Conservation (phyloP, 2,797 vertebrate species). For the Margarornis squamiger region DNA sequence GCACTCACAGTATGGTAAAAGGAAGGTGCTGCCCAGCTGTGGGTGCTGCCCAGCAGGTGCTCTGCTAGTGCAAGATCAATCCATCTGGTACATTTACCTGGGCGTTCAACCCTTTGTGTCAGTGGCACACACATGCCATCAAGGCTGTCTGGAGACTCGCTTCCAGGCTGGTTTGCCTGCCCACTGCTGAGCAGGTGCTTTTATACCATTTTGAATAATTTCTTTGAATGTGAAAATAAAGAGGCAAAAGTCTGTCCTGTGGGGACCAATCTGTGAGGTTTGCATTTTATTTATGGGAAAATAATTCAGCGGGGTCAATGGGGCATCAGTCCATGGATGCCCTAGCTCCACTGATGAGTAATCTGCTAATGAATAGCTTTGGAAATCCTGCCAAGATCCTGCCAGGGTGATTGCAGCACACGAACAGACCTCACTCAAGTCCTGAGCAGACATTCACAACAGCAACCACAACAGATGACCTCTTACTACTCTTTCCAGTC, state of each 20-base stretch:
- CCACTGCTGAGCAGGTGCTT: neutral
- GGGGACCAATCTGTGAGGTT: neutral
- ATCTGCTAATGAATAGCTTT: conserved; percentile 57
- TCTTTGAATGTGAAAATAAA: neutral
- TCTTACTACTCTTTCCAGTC: neutral
- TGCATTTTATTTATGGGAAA: conserved; percentile 35
- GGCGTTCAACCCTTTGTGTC: neutral
- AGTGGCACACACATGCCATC: neutral
- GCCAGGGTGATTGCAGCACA: conserved; percentile 9
- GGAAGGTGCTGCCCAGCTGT: neutral
- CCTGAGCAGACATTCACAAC: neutral
- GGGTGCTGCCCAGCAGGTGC: neutral
- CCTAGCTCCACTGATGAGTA: conserved; percentile 17
- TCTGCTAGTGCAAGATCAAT: neutral
- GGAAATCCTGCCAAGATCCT: conserved; percentile 21
- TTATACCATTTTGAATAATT: neutral
- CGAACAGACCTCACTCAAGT: neutral
- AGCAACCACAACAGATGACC: neutral
- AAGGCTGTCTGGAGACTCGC: neutral
- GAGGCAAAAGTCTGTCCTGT: neutral
- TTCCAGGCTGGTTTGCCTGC: neutral
- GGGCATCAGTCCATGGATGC: conserved; percentile 16
- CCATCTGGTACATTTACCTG: neutral
- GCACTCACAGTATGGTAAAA: neutral
- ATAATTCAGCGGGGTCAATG: conserved; percentile 16